phyloP scores from a whole-genome alignment of 2,113 vertebrate species.

The Oriolus oriolus region DNA sequence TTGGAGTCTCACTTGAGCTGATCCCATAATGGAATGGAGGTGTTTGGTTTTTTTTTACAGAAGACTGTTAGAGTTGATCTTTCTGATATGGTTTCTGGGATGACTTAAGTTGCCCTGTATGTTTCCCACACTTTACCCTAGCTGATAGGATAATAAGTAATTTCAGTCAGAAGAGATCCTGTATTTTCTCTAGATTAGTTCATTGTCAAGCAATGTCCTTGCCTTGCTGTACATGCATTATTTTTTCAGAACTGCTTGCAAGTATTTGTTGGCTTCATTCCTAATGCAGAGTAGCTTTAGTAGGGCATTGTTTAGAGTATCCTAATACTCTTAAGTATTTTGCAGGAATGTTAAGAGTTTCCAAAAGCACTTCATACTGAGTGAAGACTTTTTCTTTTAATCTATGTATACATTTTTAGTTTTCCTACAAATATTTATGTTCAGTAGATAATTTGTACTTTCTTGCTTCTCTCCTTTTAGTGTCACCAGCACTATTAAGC shows the following conservation, averaged over 20 bases:
- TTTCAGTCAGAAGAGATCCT: background rate
- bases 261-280: background rate
- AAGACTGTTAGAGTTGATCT: background rate
- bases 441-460: background rate
- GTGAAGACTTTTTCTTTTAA: background rate
- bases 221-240: background rate
- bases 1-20: background rate
- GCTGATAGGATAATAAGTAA: background rate
- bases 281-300: background rate
- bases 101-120: background rate
- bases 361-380: background rate
- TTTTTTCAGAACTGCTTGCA: background rate
- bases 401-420: background rate
- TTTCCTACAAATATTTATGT: background rate
- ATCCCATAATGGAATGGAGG: background rate
- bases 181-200: background rate
- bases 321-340: background rate
- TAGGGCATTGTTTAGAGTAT: background rate
- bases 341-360: background rate
- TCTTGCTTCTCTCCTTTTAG: background rate
- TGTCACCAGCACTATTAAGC: background rate
- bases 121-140: background rate
- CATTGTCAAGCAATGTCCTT: background rate
- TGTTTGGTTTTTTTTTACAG: background rate
- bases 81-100: background rate